phyloP scores from a whole-genome alignment of 2,797 vertebrate species.

The Pogoniulus pusillus region DNA sequence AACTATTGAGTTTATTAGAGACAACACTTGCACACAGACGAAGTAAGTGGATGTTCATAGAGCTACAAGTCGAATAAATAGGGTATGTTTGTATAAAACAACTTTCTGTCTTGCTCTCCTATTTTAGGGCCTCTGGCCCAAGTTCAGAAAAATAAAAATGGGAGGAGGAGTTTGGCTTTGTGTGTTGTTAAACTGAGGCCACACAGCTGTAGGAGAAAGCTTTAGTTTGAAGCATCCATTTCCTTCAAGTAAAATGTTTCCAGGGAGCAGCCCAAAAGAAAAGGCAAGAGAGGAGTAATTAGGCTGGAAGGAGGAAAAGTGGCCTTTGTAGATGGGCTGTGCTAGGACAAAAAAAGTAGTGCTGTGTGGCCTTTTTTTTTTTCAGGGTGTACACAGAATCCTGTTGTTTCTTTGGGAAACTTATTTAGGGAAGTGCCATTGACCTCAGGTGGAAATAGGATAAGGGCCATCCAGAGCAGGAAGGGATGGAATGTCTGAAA shows the following conservation, averaged over 20 bases:
- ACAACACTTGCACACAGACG: constrained; percentile 63
- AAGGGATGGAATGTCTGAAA: constrained; percentile 64
- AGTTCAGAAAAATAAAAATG: constrained; percentile 46
- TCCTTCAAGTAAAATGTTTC: constrained; percentile 31
- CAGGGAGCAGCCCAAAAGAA: not conserved
- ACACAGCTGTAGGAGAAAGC: not conserved
- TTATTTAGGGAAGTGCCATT: constrained; percentile 66
- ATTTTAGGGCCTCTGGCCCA: constrained; percentile 34
- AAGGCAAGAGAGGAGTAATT: not conserved
- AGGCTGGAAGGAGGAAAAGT: constrained; percentile 24
- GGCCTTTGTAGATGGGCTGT: not conserved
- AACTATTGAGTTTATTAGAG: constrained; percentile 60
- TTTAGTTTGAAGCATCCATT: not conserved
- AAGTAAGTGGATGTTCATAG: constrained; percentile 50
- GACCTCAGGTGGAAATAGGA: constrained; percentile 69
- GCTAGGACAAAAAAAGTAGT: not conserved
- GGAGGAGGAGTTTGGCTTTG: constrained; percentile 53
- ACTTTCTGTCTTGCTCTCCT: constrained; percentile 45
- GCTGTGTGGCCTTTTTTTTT: not conserved
- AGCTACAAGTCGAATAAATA: constrained; percentile 62
- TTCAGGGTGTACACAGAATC: not conserved
- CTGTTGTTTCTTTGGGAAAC: constrained; percentile 51
- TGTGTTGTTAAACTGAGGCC: constrained; percentile 24
- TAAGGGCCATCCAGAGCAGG: constrained; percentile 63
- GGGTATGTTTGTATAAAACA: constrained; percentile 49